Conservation (phyloP, 1,140 invertebrate species). For the Druon quercuslanigerum region DNA sequence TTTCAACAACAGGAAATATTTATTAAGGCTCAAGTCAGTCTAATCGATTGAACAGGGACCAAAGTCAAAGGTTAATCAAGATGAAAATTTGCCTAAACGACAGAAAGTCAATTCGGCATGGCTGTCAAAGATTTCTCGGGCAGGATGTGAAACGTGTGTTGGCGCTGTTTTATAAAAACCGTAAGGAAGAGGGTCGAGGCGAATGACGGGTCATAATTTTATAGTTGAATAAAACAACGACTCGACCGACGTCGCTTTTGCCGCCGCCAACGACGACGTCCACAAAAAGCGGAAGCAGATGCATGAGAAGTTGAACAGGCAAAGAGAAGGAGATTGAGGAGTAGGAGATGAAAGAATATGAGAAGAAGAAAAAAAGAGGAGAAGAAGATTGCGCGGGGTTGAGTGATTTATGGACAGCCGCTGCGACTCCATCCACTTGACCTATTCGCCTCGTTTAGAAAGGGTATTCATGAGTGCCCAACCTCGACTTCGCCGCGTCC, state of each 20-base stretch:
- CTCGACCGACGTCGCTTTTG: constrained; percentile 4
- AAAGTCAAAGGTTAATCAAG: no score
- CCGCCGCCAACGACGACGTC: constrained; percentile 14
- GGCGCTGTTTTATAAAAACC: constrained; percentile 14
- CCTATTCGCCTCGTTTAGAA: constrained; percentile 70
- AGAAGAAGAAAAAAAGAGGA: not conserved
- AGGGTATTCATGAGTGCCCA: constrained; percentile 67
- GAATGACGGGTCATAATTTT: not conserved
- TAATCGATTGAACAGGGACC: no score
- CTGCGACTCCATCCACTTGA: constrained; percentile 66
- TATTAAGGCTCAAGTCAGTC: no score
- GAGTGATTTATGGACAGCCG: constrained; percentile 68
- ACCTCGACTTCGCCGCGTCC: constrained; percentile 37
- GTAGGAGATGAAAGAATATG: not conserved
- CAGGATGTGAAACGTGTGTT: constrained; percentile 26
- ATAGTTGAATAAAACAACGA: not conserved
- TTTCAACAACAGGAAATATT: no score
- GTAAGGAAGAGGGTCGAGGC: not conserved
- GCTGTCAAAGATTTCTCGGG: not conserved
- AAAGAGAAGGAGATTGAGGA: constrained; percentile 34
- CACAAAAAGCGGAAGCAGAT: constrained; percentile 66
- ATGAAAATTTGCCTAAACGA: no score
- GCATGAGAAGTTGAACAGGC: constrained; percentile 50
- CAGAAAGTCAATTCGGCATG: no score
- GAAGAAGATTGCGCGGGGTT: constrained; percentile 45